Evolutionary conservation across 2,888 invertebrate genomes (phyloP).

Genomic region (Campoplex nolae): DNA sequence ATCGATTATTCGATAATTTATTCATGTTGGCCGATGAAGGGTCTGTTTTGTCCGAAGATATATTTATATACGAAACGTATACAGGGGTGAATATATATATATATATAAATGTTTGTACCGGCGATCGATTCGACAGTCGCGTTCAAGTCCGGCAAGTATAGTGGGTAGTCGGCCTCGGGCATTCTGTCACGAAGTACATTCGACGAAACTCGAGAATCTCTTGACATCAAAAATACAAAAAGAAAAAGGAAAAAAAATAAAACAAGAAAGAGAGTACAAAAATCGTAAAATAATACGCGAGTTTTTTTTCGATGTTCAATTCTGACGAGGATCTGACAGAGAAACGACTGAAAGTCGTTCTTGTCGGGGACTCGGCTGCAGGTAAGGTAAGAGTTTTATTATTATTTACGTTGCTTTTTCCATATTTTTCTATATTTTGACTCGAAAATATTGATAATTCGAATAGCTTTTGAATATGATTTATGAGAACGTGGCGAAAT

Average conservation of each 20-base stretch:
- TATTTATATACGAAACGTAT: neutral
- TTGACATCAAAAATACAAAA: neutral
- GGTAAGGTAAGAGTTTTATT: slow-evolving; percentile 90
- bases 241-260: no score
- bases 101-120: slow-evolving; percentile 17
- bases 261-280: neutral
- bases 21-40: slow-evolving; percentile 76
- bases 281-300: neutral
- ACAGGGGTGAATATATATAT: neutral
- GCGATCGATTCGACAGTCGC: slow-evolving; percentile 64
- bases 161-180: slow-evolving; percentile 57
- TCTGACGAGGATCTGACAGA: slow-evolving; percentile 88
- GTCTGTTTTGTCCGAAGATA: slow-evolving; percentile 43
- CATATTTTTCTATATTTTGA: neutral
- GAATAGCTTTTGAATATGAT: neutral
- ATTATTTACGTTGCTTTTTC: neutral
- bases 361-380: slow-evolving; percentile 92
- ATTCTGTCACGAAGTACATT: slow-evolving; percentile 42
- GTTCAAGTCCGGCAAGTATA: slow-evolving; percentile 55
- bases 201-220: neutral
- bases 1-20: slow-evolving; percentile 83
- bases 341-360: slow-evolving; percentile 90
- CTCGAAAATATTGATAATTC: neutral
- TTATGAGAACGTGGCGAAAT: neutral
- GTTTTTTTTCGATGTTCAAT: slow-evolving; percentile 87